Evolutionary conservation across 2,888 invertebrate genomes (phyloP).

Genomic region (Girardia tigrina): DNA sequence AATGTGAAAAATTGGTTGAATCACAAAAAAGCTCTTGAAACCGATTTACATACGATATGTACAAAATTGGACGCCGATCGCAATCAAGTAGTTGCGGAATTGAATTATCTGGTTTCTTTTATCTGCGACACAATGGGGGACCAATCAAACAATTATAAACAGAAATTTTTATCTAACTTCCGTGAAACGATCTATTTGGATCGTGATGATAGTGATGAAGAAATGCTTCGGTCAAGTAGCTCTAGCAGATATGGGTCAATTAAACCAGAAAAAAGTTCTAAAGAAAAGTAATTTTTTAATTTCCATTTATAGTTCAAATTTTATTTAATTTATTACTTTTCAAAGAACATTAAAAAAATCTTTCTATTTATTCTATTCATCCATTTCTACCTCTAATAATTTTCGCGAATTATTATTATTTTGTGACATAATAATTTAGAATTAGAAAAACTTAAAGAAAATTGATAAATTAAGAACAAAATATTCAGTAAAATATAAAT

Average conservation of each 20-base stretch:
- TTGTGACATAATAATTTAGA: no score
- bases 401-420: no score
- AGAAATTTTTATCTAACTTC: background rate
- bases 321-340: no score
- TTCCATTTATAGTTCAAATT: no score
- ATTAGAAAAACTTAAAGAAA: no score
- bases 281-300: background rate
- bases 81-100: background rate
- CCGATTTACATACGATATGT: constrained; percentile 5
- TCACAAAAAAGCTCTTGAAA: background rate
- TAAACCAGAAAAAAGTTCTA: background rate
- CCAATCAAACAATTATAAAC: background rate
- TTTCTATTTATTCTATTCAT: no score
- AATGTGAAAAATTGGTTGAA: background rate
- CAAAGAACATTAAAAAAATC: no score
- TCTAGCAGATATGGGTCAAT: background rate
- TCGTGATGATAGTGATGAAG: background rate
- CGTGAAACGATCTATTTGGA: background rate
- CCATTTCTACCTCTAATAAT: no score
- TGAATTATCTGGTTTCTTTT: background rate
- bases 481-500: no score
- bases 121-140: background rate
- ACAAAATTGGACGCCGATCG: constrained; percentile 2
- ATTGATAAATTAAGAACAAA: no score
- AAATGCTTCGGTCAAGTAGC: background rate